phyloP scores from a whole-genome alignment of 2,113 vertebrate species.

The Hippocampus zosterae region DNA sequence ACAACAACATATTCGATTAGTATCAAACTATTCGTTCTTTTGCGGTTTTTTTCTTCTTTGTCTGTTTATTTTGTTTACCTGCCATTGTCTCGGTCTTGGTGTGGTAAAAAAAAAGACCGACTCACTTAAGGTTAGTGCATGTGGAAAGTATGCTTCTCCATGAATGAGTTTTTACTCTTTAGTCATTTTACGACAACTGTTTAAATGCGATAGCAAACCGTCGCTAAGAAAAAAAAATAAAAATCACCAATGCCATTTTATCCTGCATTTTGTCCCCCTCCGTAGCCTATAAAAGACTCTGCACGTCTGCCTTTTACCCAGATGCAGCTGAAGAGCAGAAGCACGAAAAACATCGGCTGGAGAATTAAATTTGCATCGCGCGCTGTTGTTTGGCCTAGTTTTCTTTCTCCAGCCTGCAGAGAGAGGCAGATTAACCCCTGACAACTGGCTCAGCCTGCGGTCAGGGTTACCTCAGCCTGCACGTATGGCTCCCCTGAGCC shows the following conservation, averaged over 20 bases:
- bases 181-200: neutral
- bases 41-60: too few species aligned
- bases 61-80: too few species aligned
- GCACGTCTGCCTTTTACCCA: neutral
- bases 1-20: neutral
- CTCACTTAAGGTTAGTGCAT: neutral
- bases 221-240: neutral
- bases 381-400: conserved; percentile 62
- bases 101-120: neutral
- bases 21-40: too few species aligned
- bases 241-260: neutral
- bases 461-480: conserved; percentile 19
- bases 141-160: neutral
- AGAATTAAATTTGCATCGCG: conserved; percentile 58
- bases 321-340: neutral
- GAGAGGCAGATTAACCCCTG: conserved; percentile 56
- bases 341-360: conserved; percentile 40
- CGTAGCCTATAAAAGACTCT: neutral
- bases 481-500: conserved; percentile 33
- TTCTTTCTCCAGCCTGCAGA: conserved; percentile 39
- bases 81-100: neutral
- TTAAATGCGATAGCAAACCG: neutral
- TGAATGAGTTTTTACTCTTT: neutral
- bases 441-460: conserved; percentile 34
- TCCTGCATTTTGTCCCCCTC: neutral